phyloP scores from a whole-genome alignment of 2,113 vertebrate genomes.

The Anguilla rostrata region DNA sequence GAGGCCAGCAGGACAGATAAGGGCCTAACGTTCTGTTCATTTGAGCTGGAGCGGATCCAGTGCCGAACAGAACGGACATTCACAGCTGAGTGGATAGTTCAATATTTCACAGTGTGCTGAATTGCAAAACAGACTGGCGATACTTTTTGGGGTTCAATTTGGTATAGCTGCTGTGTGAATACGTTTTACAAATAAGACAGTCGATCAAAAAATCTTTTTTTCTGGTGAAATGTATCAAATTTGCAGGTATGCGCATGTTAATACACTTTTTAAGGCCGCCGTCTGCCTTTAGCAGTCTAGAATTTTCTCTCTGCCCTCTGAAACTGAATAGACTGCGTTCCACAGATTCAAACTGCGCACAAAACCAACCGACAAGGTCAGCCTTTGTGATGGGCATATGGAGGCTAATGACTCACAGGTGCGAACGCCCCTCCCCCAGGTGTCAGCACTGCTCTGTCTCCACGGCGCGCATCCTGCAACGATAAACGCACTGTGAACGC shows the following conservation, averaged over 20 bases:
- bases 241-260: no score
- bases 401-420: not conserved
- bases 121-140: not conserved
- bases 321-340: no score
- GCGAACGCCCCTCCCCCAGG: not conserved
- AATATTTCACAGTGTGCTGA: not conserved
- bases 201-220: not conserved
- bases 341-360: no score
- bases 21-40: not conserved
- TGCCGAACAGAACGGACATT: not conserved
- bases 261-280: no score
- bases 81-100: not conserved
- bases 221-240: no score
- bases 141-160: no score
- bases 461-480: not conserved
- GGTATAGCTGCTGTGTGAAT: no score
- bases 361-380: not conserved
- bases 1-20: not conserved
- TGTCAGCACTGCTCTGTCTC: not conserved
- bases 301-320: no score
- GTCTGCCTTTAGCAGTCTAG: no score
- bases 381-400: not conserved
- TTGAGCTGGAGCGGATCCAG: not conserved
- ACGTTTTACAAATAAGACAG: no score
- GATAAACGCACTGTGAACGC: not conserved